A percentile compares a stretch with the other conserved stretches of the same genome.
phyloP scores from a whole-genome alignment of 2,797 vertebrate genomes.

The Ctenochaetus hawaiiensis region DNA sequence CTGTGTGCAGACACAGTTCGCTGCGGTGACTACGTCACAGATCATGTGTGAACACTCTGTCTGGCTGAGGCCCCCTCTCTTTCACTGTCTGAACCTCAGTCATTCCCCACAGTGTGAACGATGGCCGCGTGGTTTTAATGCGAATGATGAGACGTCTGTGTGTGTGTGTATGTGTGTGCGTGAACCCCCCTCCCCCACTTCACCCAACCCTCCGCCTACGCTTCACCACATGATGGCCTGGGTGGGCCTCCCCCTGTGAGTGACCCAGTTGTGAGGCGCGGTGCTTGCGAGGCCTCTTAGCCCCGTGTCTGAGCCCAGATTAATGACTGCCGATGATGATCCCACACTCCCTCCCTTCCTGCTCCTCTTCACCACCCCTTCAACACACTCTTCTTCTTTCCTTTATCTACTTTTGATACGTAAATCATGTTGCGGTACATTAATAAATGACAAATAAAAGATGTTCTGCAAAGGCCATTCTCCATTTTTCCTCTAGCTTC shows the following conservation, averaged over 20 bases:
- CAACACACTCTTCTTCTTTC: constrained; percentile 27
- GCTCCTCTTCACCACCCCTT: constrained; percentile 45
- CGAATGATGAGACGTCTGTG: constrained; percentile 70
- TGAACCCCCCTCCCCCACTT: constrained; percentile 64
- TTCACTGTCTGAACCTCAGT: constrained; percentile 67
- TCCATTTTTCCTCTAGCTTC: constrained; percentile 22
- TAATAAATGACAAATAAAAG: constrained; percentile 11
- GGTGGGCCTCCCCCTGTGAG: constrained; percentile 83
- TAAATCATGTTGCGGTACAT: constrained; percentile 29
- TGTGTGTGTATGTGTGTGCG: constrained; percentile 51
- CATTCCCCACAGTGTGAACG: constrained; percentile 65
- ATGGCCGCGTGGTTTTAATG: constrained; percentile 69
- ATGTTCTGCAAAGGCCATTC: constrained; percentile 9
- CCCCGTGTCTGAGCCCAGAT: constrained; percentile 88
- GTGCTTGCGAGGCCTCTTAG: constrained; percentile 83
- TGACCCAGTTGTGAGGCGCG: constrained; percentile 86
- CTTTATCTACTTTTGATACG: constrained; percentile 42
- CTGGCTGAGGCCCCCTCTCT: constrained; percentile 34
- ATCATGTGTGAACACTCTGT: constrained; percentile 45
- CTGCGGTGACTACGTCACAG: constrained; percentile 37
- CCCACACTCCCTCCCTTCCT: constrained; percentile 57
- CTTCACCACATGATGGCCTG: constrained; percentile 84
- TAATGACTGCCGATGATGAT: constrained; percentile 87
- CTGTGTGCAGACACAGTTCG: constrained; percentile 9
- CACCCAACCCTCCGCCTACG: constrained; percentile 68